Evolutionary conservation across 2,888 invertebrate species (phyloP), one percentile per base, ranked within the genome.

Genomic region (Eupsilia transversa): DNA sequence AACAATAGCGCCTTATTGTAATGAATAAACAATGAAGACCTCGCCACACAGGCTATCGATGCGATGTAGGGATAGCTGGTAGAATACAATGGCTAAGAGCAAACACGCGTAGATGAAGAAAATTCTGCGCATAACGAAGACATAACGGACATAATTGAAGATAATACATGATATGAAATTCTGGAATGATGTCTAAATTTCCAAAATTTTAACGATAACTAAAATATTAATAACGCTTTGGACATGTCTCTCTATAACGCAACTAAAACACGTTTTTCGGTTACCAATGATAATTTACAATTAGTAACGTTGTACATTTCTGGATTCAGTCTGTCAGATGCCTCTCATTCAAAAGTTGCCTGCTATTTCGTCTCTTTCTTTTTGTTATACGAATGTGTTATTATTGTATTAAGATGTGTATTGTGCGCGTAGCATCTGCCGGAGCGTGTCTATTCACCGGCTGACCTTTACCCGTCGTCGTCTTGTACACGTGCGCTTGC

Each of bases 371-470:
- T 79, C 64, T 71, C 52, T 75, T 79, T 83, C 77, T 69, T 77
- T 57, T 72, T 75, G 66, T 73, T 76, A 70, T 67, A 84, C 63
- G 75, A 73, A 72, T 77, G 82, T 87, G 83, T 90, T 89, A 89
- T 91, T 92, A 91, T 92, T 90, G 84, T 86, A 86, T 82, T 82
- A 89, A 87, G 84, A 84, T 79, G 74, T 79, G 89, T 87, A 93
- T 94, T 94, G 93, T 94, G 89, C 79, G 61, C 68, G 85, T 77
- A 89, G 91, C 96, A 96, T 94, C 94, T 96, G 95, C 92, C 91
- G 57, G 72, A 83, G 88, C 83, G 85, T 89, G 83, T 92, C 93
- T 93, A 94, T 95, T 94, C 94, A 93, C 82, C 86, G 86, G 87
- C 82, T 94, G 94, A 95, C 94, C 95, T 95, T 94, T 94, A 89